Conservation (phyloP, 2,113 vertebrate genomes). For the Tyrannus savana region DNA sequence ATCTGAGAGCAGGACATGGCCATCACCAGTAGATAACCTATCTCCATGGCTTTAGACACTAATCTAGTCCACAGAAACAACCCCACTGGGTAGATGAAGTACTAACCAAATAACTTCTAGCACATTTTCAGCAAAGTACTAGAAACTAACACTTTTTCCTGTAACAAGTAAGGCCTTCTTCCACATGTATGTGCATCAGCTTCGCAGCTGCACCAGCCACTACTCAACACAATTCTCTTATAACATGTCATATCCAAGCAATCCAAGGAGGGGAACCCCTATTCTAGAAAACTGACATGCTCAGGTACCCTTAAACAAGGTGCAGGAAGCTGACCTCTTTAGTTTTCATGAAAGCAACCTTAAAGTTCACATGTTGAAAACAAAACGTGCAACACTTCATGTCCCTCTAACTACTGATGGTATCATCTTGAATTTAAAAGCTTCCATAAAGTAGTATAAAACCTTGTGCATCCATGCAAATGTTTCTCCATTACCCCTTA, state of each 20-base stretch:
- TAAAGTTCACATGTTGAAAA: not conserved
- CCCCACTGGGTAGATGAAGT: not conserved
- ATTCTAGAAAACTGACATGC: not conserved
- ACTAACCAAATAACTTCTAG: not conserved
- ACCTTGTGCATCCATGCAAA: not conserved
- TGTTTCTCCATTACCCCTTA: not conserved
- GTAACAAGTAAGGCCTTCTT: not conserved
- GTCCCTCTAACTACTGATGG: not conserved
- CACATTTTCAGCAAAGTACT: not conserved
- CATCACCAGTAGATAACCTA: not conserved
- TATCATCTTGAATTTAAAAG: not conserved
- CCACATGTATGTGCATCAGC: fast-evolving
- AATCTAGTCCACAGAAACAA: not conserved
- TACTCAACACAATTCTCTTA: not conserved
- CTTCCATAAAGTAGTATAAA: not conserved
- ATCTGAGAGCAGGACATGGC: not conserved
- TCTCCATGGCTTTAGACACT: not conserved
- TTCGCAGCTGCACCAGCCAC: not conserved
- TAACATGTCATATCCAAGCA: not conserved
- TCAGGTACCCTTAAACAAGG: not conserved
- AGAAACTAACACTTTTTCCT: not conserved
- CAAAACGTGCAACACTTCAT: fast-evolving
- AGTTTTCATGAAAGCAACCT: not conserved
- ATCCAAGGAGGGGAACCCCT: not conserved
- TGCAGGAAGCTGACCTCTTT: not conserved